Evolutionary conservation across 2,797 vertebrate species (phyloP), one percentile per base, ranked within the genome.

Genomic region (Astyanax mexicanus): DNA sequence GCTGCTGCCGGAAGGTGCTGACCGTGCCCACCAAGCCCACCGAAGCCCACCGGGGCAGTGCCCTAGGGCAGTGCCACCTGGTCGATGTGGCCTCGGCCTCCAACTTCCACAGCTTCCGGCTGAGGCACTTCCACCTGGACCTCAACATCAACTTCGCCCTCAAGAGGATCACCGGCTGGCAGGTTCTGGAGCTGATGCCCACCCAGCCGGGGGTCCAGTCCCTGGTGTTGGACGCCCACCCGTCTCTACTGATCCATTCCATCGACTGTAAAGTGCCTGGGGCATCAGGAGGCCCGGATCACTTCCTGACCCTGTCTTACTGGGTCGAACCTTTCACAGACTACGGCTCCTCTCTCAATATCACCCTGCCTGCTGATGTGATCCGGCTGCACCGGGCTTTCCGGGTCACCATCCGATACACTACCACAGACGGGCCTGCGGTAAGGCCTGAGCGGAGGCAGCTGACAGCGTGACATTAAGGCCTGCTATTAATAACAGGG

Each of bases 341-440:
- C 77, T 96, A 95, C n/a, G 95, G 94, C 47, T 94, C 94, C 1
- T 92, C 96, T 0, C 95, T 97, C 60, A 93, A 90, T 74, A 91
- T 98, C 89, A 92, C 91, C 42, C 91, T 98, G 79, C 96, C 96
- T 0, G 71, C 92, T 0, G 77, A 90, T 0, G 89, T 89, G 0
- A 84, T 92, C 60, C 92, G 86, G 62, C 92, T 89, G 0, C 94
- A 93, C 62, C 91, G 90, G 64, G 90, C 89, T 79, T 92, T 98
- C 90, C 96, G 96, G 89, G 83, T 98, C 91, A 94, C 96, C 19
- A 84, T 98, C 67, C 94, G 94, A 75, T 98, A 96, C 92, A 96
- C 93, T 58, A 95, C 96, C 40, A 93, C 94, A 0, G 97, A 98
- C 40, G 96, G 96, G 1, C 97, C 97, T 0, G 97, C 97, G 74